Evolutionary conservation across 2,888 invertebrate species (phyloP).

Genomic region (Tenodera sinensis): DNA sequence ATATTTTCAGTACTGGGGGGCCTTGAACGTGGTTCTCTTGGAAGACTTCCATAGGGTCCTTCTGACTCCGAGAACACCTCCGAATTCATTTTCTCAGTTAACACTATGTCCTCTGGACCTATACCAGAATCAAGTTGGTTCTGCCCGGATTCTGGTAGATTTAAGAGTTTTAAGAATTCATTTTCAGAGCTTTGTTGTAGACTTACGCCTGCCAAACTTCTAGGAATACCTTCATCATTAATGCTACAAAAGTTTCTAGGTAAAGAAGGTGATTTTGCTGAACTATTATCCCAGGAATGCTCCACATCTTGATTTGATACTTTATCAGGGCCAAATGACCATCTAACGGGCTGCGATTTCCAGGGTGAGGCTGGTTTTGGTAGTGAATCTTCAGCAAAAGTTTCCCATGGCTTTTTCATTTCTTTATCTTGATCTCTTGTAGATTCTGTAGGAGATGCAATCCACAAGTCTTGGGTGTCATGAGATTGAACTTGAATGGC

Average conservation of each 20-base stretch:
- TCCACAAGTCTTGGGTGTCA: background rate
- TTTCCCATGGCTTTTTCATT: background rate
- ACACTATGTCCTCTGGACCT: background rate
- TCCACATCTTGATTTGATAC: background rate
- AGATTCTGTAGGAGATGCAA: background rate
- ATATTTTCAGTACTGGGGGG: background rate
- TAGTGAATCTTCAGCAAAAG: background rate
- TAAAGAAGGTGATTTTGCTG: background rate
- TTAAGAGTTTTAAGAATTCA: background rate
- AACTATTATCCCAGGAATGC: background rate
- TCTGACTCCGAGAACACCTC: background rate
- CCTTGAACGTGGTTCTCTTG: background rate
- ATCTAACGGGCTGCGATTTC: background rate
- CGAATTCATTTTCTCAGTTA: background rate
- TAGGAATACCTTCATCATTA: background rate
- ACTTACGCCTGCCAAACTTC: background rate
- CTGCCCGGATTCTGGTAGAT: background rate
- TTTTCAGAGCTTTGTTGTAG: too few relatives aligned
- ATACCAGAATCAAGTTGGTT: background rate
- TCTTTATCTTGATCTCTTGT: background rate
- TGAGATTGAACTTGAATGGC: background rate
- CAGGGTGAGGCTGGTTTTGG: background rate
- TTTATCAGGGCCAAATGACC: background rate
- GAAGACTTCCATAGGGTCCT: background rate
- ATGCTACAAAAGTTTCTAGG: background rate